Percentiles rank a stretch among this genome's conserved stretches.
These are phyloP conservation scores for Albula glossodonta DNA, from an alignment of 2,113 vertebrate genomes.

Conservation along the genomic window DNA sequence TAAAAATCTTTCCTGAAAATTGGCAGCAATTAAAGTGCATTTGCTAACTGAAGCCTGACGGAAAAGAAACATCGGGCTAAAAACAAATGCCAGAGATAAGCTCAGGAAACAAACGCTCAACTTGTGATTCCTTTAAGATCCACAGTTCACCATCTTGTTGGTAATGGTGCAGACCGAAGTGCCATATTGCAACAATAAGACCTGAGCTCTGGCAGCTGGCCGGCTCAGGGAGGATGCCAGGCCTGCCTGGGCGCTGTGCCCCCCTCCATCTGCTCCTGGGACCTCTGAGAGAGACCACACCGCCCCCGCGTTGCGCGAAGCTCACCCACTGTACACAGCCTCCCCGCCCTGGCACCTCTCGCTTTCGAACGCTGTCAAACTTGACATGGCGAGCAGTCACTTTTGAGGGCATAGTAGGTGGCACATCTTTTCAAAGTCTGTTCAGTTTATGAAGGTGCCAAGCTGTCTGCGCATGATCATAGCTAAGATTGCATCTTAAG, in stretches of 20 bases:
- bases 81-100: background rate
- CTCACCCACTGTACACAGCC: background rate
- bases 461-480: no score
- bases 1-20: background rate
- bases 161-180: constrained; percentile 30
- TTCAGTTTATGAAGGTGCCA: no score
- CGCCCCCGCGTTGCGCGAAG: background rate
- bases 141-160: constrained; percentile 24
- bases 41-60: no score
- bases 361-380: no score
- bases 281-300: constrained; percentile 22
- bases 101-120: constrained; percentile 8
- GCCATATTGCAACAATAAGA: constrained; percentile 51
- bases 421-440: no score
- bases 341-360: no score
- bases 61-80: background rate
- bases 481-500: no score
- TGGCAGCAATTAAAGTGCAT: background rate
- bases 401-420: no score
- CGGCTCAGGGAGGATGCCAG: constrained; percentile 36
- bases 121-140: constrained; percentile 19
- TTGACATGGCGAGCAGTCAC: no score
- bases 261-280: constrained; percentile 45
- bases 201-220: constrained; percentile 42
- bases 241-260: constrained; percentile 43